Evolutionary conservation across 2,797 vertebrate genomes (phyloP).

Genomic region (Manis pentadactyla): DNA sequence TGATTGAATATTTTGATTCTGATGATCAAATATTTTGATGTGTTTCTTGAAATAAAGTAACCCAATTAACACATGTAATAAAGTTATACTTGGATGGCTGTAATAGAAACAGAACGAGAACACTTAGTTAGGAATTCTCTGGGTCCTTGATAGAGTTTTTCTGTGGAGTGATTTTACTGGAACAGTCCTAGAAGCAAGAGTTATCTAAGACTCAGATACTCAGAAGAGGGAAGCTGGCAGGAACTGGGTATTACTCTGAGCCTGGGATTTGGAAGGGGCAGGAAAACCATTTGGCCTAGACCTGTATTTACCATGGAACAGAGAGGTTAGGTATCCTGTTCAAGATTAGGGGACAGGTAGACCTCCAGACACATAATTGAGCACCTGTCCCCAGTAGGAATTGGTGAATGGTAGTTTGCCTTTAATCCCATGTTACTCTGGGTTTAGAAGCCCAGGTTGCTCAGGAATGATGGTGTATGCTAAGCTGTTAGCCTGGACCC

Average conservation of each 20-base stretch:
- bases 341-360: background rate
- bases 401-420: background rate
- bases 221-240: background rate
- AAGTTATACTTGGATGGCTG: background rate
- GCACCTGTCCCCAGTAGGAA: background rate
- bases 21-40: slow-evolving; percentile 50
- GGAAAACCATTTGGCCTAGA: background rate
- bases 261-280: background rate
- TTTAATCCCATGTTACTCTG: background rate
- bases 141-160: background rate
- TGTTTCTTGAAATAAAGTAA: slow-evolving; percentile 36
- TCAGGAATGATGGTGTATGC: background rate
- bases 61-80: background rate
- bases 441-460: background rate
- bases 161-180: background rate
- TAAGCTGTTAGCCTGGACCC: background rate
- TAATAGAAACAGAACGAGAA: background rate
- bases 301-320: background rate
- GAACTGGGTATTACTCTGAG: background rate
- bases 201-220: background rate
- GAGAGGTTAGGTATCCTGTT: background rate
- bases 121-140: background rate
- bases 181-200: background rate
- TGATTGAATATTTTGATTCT: slow-evolving; percentile 60
- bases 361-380: background rate